Evolutionary conservation across 2,888 invertebrate genomes (phyloP), one percentile per base, ranked within the genome.

Genomic region (Meiosimyza platycephala): DNA sequence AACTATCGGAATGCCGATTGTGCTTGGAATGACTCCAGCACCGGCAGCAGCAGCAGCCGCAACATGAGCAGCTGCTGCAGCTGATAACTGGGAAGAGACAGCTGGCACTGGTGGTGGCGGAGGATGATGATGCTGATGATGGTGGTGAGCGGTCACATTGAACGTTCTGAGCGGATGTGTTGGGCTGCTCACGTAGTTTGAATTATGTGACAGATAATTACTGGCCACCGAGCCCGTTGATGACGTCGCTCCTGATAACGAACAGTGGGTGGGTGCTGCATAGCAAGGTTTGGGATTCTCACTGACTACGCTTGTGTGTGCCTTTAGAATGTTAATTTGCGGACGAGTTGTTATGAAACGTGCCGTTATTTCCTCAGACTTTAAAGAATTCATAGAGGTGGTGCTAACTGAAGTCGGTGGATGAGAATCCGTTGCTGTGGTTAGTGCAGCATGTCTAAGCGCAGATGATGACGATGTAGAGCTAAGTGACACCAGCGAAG

Each of bases 281-380:
- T 89, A 90, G 79, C 89, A 89, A 22, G 90, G 90, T 71, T 91
- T 90, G 64, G 92, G 90, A 71, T 90, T 90, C 7, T 90, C 88
- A 77, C 90, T 90, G 6, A 93, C 91, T 75, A 92, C 89, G 71
- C 92, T 92, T 0, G 93, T 91, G 83, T 94, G 93, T 12, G 94
- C 94, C 81, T 93, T 93, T 28, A 94, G 88, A 75, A 94, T 92
- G 82, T 91, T 93, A 71, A 93, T 93, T 85, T 93, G 93, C 0
- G 94, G 92, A 75, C 93, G 90, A 0, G 93, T 92, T 47, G 93
- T 93, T 51, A 94, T 93, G 77, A 94, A 93, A 76, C 94, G 89
- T 0, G 94, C 94, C 65, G 92, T 89, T 0, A 93, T 92, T 88
- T 94, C 93, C 85, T 93, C 93, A 1, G 90, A 89, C 78, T 90